Base-by-base conservation (phyloP, 2,113 vertebrate species). In the Rhipidura dahli region DNA sequence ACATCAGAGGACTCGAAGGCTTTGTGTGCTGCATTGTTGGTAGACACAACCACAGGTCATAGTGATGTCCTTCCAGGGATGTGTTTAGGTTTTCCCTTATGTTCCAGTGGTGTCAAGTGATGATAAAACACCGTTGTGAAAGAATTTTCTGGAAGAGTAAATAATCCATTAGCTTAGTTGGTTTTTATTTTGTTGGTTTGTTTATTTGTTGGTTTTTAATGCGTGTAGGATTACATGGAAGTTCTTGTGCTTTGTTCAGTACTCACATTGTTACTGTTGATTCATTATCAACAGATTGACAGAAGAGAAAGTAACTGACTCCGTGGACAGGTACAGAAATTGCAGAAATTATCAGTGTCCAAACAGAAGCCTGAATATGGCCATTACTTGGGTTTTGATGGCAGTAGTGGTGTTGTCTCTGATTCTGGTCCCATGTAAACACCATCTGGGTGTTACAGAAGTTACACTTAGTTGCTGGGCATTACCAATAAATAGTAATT, bases 221-320 rank as follows among this genome's bases (percentile, higher is more conserved):
- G 4, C 23, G 12, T 59, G 23, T 35, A 84, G 31, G 13, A 61
- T 39, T 71, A 23, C 26, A 11, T 45, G 72, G 59, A 85, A 83
- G 20, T 68, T 65, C 15, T 3, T 59, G 35, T 6, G 20, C 15
- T 60, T 77, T 64, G 9, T 83, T 87, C 42, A 13, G 5, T 28
- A 37, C 0, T 2, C 26, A 13, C 5, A 24, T 4, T 2, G 0
- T n/a, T 60, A 16, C 6, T 26, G 9, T 23, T 28, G 75, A 51
- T 69, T 78, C 6, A 7, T 33, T 80, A 57, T n/a, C 31, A 71
- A 53, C 6, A 33, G 33, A 26, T 47, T 56, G 51, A 18, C 40
- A 59, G 53, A 92, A 65, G 28, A 90, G 20, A 5, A 47, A 91
- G 47, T 54, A 59, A 33, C 47, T 64, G 71, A 37, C 31, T 40